Conservation (phyloP, 2,113 vertebrate genomes). For the Garra rufa region DNA sequence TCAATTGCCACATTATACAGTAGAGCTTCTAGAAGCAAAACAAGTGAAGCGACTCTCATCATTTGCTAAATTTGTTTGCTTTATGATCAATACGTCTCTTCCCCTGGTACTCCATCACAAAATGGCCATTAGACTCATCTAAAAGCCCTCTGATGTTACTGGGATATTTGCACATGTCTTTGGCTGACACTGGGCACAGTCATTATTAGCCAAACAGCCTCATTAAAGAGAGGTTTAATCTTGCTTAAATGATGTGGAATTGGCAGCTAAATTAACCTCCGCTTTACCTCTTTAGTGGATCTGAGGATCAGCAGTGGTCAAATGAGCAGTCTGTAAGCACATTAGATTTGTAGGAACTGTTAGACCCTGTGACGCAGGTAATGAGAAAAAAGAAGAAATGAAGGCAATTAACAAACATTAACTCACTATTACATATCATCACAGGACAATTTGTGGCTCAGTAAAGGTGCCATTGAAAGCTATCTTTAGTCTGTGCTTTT, state of each 20-base stretch:
- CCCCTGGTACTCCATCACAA: neutral
- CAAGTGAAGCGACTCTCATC: neutral
- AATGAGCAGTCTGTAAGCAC: neutral
- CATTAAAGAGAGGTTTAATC: conserved; percentile 23
- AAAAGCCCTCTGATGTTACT: neutral
- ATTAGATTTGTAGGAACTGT: conserved; percentile 37
- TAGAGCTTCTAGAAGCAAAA: neutral
- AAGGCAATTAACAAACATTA: conserved; percentile 59
- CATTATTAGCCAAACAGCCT: conserved; percentile 14
- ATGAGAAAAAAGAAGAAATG: conserved; percentile 41
- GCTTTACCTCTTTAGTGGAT: conserved; percentile 18
- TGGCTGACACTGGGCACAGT: neutral
- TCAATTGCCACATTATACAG: neutral
- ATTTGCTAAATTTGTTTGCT: neutral
- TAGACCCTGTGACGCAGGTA: conserved; percentile 34
- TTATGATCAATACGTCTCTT: conserved; percentile 27
- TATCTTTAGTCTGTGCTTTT: conserved; percentile 52
- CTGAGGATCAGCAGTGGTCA: conserved; percentile 3
- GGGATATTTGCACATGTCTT: conserved; percentile 8
- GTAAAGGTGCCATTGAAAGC: conserved; percentile 58
- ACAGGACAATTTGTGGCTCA: conserved; percentile 57
- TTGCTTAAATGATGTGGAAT: conserved; percentile 25
- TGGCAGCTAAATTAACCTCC: conserved; percentile 20
- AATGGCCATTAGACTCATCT: neutral
- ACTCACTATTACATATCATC: conserved; percentile 67